phyloP scores from a whole-genome alignment of 2,113 vertebrate genomes.

The Leucosticte australis region DNA sequence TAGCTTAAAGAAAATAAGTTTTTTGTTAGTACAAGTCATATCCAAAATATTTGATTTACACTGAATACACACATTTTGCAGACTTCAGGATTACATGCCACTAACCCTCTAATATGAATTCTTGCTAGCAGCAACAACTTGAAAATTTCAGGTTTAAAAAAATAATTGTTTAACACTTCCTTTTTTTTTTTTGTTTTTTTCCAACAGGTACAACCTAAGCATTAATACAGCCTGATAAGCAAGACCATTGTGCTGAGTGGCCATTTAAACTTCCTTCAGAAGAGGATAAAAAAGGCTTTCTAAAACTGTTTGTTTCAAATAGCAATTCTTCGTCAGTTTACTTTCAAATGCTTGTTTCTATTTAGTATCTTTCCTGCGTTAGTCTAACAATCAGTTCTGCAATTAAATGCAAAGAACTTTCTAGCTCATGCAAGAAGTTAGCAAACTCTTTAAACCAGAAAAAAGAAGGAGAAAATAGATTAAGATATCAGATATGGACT shows the following conservation, averaged over 20 bases:
- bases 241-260: background rate
- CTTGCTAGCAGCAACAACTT: background rate
- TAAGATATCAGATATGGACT: background rate
- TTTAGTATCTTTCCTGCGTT: background rate
- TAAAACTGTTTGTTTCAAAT: background rate
- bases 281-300: background rate
- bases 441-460: background rate
- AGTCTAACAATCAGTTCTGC: background rate
- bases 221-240: background rate
- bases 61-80: background rate
- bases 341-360: background rate
- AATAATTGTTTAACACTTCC: fast-evolving
- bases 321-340: background rate
- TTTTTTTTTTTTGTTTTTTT: background rate
- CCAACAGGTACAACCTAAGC: background rate
- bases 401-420: background rate
- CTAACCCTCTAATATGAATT: background rate
- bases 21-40: background rate
- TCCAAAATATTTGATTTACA: background rate
- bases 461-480: background rate
- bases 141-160: background rate
- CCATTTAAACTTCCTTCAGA: background rate
- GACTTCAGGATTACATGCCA: background rate
- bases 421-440: background rate
- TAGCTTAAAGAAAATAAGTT: constrained; percentile 76